Base-by-base conservation (phyloP, 2,888 invertebrate genomes). In the Hemistola chrysoprasaria region DNA sequence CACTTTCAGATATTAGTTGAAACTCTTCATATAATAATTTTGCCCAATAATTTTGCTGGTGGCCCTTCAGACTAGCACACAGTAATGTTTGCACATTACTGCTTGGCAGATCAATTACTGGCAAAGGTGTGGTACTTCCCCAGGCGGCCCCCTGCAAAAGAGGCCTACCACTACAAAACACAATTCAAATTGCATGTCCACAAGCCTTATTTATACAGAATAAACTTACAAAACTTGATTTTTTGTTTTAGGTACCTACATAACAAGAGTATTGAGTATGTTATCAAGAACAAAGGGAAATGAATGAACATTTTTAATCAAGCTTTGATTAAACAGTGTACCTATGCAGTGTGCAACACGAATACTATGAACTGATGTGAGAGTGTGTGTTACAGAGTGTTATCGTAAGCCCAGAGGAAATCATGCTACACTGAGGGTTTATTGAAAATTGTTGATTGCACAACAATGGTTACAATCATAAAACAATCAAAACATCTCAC, bases 391-490 rank as follows among this genome's bases (percentile, higher is more conserved):
- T 27, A 37, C 36, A 46, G 44, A 27, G 47, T 7, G 71, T 82
- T 81, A 82, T 83, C 78, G 60, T 63, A 66, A 65, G 60, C 65
- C 58, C 65, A 62, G 67, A 69, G 65, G 70, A 76, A 76, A 70
- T 78, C 78, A 77, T 78, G 83, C 75, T 73, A 64, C 69, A 76
- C 24, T 16, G 16, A 26, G 64, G 72, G 70, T 81, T 82, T 85
- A 87, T 86, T 86, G 85, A 79, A 84, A 83, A 82, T 74, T 75
- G 61, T 78, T 79, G 79, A 84, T 86, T 86, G 71, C 81, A 78
- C 78, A 85, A 86, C 84, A 85, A 83, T 82, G 77, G 75, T 78
- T 76, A 78, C 77, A 76, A 53, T 65, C 65, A 65, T 70, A 62
- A 67, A 78, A 79, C 78, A 78, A 78, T 78, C 72, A 76, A 76